Evolutionary conservation across 2,797 vertebrate species (phyloP).

Genomic region (Pangasius mekongensis): DNA sequence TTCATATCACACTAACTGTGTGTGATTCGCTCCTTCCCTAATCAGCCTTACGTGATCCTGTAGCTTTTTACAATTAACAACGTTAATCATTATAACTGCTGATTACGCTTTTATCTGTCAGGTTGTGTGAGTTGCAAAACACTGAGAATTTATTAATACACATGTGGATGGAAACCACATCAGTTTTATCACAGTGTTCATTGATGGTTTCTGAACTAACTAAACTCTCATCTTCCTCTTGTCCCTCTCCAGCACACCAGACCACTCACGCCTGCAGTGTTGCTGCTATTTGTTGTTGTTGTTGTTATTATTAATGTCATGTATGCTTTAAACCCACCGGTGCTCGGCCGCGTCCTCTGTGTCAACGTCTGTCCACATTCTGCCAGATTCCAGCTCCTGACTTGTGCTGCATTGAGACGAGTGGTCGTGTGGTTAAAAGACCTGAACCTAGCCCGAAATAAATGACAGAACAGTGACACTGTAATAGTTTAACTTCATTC

Average conservation of each 20-base stretch:
- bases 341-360: constrained; percentile 51
- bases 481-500: not conserved
- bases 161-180: constrained; percentile 61
- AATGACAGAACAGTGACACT: not conserved
- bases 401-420: not conserved
- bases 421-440: not conserved
- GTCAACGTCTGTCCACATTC: not conserved
- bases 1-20: not conserved
- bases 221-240: constrained; percentile 74
- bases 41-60: not conserved
- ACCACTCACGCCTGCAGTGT: constrained; percentile 66
- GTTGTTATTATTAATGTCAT: constrained; percentile 70
- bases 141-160: not conserved
- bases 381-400: constrained; percentile 19
- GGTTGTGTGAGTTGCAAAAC: not conserved
- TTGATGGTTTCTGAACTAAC: constrained; percentile 62
- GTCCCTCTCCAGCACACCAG: constrained; percentile 71
- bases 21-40: not conserved
- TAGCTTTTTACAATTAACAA: not conserved
- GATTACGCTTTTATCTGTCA: not conserved
- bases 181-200: constrained; percentile 47
- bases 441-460: not conserved
- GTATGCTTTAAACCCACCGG: constrained; percentile 28
- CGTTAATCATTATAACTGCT: not conserved
- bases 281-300: constrained; percentile 69